Base-by-base conservation (phyloP, 2,113 vertebrate species). In the Oriolus oriolus region DNA sequence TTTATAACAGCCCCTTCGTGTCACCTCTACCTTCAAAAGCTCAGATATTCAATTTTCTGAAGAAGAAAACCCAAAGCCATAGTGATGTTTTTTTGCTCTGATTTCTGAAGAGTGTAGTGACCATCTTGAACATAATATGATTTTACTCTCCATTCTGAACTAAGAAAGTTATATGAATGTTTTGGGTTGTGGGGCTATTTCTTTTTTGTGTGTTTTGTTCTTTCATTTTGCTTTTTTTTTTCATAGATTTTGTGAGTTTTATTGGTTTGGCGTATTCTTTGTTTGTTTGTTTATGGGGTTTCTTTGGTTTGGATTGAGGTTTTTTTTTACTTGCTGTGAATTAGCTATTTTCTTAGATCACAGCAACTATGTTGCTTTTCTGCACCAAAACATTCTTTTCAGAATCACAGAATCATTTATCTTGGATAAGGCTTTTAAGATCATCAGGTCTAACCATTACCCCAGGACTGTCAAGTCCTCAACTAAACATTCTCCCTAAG, bases 231-330 rank as follows among this genome's bases (percentile, higher is more conserved):
- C 26, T 47, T 12, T 28, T 14, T 52, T 42, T n/a, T 33, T 27
- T 13, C 1, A 28, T n/a, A 28, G 7, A 4, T 39, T 64, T 47
- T 74, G 10, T 15, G 9, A 12, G 11, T 7, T 19, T 56, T 41
- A 6, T 7, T 54, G 9, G 1, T 28, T 50, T 35, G 19, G 14
- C 8, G 11, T 6, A 10, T 4, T 17, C 4, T 11, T 64, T 18
- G 21, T 5, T 54, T 10, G 1, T 30, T 80, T 57, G 2, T 27
- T 37, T 16, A 3, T 10, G 9, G 23, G 1, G 16, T 4, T 31
- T 42, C 11, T 30, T 27, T n/a, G 7, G 4, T 28, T 61, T 70
- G 9, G 13, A 5, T 41, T 42, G 4, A 6, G n/a, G 20, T 3
- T 23, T 35, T 22, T 39, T 69, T 44, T 50, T 2, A 21, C 1